phyloP scores from a whole-genome alignment of 2,113 vertebrate species.

The Rhinoderma darwinii region DNA sequence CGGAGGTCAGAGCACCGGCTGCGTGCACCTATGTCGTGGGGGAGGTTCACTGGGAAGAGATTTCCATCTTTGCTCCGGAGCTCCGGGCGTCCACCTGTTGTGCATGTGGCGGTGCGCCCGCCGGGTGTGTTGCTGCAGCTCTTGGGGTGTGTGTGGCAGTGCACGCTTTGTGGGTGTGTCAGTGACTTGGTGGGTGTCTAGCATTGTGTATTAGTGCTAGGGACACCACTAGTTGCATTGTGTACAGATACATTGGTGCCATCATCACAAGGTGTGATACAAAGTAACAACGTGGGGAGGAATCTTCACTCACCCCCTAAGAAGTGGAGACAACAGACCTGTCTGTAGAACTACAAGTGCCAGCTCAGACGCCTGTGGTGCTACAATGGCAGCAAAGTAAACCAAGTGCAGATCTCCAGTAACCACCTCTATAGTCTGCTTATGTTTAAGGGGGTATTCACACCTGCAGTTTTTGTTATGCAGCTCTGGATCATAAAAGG shows the following conservation, averaged over 20 bases:
- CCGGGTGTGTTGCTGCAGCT: conserved; percentile 1
- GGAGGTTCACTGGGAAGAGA: neutral
- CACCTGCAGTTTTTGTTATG: too few species aligned
- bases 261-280: neutral
- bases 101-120: conserved; percentile 11
- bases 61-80: neutral
- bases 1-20: conserved; percentile 46
- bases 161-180: conserved; percentile 34
- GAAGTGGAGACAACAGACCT: neutral
- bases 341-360: neutral
- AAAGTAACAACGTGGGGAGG: neutral
- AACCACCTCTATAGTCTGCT: too few species aligned
- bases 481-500: too few species aligned
- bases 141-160: neutral
- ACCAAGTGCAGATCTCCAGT: neutral
- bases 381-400: too few species aligned
- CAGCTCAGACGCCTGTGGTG: neutral
- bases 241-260: neutral
- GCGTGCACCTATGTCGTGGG: neutral
- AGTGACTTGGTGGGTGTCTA: neutral
- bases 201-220: neutral
- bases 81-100: neutral
- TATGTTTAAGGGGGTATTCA: too few species aligned
- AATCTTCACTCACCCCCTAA: neutral
- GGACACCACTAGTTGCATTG: conserved; percentile 14